These are phyloP conservation scores for Trachymyrmex cornetzi DNA, from an alignment of 1,140 invertebrate genomes.

Conservation along the genomic window DNA sequence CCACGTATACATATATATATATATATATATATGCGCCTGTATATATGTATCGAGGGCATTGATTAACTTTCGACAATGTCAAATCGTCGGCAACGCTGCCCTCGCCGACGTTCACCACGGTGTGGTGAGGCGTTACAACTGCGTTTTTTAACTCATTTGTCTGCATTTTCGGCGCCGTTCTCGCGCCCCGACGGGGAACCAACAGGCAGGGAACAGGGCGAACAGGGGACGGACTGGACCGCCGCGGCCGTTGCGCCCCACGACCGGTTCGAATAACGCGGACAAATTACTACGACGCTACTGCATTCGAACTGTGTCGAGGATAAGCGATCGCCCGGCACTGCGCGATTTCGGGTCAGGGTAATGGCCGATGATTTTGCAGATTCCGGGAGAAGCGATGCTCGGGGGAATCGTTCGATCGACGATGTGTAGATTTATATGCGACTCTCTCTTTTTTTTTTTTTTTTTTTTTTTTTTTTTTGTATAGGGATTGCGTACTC, in stretches of 20 bases:
- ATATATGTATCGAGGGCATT: constrained; percentile 77
- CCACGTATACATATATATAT: not conserved
- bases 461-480: not conserved
- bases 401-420: constrained; percentile 44
- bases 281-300: constrained; percentile 82
- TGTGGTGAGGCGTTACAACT: constrained; percentile 74
- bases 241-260: constrained; percentile 68
- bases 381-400: constrained; percentile 71
- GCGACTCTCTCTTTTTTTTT: not conserved
- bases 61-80: constrained; percentile 87
- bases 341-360: constrained; percentile 70
- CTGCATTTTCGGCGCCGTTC: constrained; percentile 73
- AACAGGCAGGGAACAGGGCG: not conserved
- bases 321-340: constrained; percentile 75
- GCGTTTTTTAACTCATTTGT: constrained; percentile 84
- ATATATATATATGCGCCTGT: not conserved
- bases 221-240: constrained; percentile 57
- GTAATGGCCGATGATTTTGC: constrained; percentile 75
- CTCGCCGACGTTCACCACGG: constrained; percentile 63
- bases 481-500: not conserved
- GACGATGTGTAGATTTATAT: constrained; percentile 45
- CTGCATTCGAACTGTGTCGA: constrained; percentile 75
- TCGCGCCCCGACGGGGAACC: constrained; percentile 32
- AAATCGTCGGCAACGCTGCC: constrained; percentile 82
- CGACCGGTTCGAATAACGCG: constrained; percentile 82